These are phyloP conservation scores for Mizuhopecten yessoensis DNA, from an alignment of 1,140 invertebrate species.

Conservation along the genomic window DNA sequence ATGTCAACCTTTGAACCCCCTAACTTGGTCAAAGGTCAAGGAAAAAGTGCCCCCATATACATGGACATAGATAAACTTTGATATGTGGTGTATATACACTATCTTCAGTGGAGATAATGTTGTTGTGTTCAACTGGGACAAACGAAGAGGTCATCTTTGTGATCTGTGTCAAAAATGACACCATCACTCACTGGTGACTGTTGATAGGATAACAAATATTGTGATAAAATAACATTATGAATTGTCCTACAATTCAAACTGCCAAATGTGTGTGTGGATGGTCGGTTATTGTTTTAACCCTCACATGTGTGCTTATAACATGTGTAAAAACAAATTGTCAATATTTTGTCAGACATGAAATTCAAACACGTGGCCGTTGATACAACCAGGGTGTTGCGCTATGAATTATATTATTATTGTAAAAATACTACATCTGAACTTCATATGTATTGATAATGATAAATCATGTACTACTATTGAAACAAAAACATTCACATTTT, in stretches of 20 bases:
- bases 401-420: background rate
- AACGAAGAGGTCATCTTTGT: background rate
- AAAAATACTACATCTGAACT: background rate
- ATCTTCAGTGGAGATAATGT: background rate
- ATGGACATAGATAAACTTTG: background rate
- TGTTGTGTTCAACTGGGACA: background rate
- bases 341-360: background rate
- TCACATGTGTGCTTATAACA: too few species aligned
- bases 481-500: background rate
- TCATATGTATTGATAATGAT: background rate
- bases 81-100: background rate
- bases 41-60: background rate
- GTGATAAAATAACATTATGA: background rate
- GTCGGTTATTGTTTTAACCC: too few species aligned
- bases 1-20: background rate
- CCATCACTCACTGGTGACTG: slow-evolving; percentile 18
- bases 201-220: slow-evolving; percentile 31
- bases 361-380: background rate
- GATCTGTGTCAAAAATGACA: background rate
- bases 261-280: background rate
- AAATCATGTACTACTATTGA: background rate
- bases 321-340: background rate
- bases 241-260: slow-evolving; percentile 19
- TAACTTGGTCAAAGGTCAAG: background rate
- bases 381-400: background rate